Conservation (phyloP, 2,797 vertebrate species). For the Peromyscus aztecus region DNA sequence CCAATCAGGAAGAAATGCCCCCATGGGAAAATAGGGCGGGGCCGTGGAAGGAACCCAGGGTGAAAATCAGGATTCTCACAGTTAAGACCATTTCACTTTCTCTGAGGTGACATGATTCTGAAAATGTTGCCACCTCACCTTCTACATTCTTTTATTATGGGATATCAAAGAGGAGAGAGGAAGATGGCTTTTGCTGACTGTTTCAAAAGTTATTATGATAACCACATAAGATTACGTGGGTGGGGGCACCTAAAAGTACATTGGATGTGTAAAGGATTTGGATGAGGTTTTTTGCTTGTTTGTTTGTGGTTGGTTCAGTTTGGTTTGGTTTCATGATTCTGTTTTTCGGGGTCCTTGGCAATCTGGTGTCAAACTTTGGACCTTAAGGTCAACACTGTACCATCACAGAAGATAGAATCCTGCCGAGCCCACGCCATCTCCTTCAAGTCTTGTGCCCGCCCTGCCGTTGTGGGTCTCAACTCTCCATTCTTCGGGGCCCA, state of each 20-base stretch:
- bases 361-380: background rate
- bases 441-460: background rate
- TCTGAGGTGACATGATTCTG: background rate
- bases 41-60: background rate
- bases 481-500: constrained; percentile 30
- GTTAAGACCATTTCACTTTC: background rate
- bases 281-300: background rate
- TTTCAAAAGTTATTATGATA: background rate
- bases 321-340: background rate
- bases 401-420: constrained; percentile 16
- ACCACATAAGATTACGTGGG: background rate
- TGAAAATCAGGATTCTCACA: background rate
- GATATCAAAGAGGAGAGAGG: too few relatives aligned
- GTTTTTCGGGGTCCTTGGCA: background rate
- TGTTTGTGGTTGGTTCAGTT: background rate
- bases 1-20: background rate
- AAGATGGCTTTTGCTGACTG: background rate
- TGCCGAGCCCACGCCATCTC: background rate
- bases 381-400: constrained; percentile 1
- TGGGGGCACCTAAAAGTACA: background rate
- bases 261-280: background rate
- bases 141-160: background rate
- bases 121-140: background rate
- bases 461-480: constrained; percentile 17
- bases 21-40: background rate